Conservation (phyloP, 2,888 invertebrate species). For the Rhamnusium bicolor region DNA sequence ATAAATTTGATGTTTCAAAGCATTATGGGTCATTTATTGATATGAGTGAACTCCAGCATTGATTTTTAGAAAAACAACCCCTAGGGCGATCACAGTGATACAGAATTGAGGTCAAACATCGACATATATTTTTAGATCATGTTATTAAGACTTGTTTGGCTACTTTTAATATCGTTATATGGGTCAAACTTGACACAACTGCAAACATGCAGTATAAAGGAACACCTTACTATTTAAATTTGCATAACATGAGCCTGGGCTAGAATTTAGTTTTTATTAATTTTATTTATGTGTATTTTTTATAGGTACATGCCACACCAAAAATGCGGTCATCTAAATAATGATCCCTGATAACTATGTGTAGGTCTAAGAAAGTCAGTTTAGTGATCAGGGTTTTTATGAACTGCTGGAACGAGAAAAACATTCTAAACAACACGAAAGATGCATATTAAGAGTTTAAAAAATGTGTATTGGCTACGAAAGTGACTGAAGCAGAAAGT, state of each 20-base stretch:
- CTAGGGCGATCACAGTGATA: neutral
- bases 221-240: neutral
- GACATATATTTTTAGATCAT: neutral
- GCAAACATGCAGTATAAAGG: neutral
- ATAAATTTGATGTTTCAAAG: neutral
- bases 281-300: neutral
- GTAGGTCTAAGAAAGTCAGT: neutral
- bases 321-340: conserved; percentile 38
- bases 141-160: neutral
- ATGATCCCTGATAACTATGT: conserved; percentile 21
- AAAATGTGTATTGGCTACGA: neutral
- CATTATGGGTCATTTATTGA: neutral
- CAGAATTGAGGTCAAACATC: neutral
- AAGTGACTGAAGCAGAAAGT: neutral
- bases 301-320: conserved; percentile 35
- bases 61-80: neutral
- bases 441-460: neutral
- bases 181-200: neutral
- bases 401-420: conserved; percentile 64
- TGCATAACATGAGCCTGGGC: conserved; percentile 16
- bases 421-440: conserved; percentile 30
- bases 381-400: conserved; percentile 54
- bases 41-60: neutral
- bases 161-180: neutral
- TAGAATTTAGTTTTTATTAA: neutral